These are phyloP conservation scores for Synergus laeviventris DNA, from an alignment of 2,888 invertebrate species.

Conservation along the genomic window DNA sequence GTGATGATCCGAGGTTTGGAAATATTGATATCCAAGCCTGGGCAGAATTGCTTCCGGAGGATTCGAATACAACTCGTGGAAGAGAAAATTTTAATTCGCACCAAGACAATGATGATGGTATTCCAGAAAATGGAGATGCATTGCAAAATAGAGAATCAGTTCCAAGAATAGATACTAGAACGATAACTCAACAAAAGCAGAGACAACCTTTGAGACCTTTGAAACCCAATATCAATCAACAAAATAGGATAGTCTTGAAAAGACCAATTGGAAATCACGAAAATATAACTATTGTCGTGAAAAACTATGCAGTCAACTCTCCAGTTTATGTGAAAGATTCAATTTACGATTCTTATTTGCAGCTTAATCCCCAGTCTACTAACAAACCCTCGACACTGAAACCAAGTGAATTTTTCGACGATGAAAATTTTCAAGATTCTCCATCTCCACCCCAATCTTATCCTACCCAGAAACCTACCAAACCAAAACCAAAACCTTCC, in stretches of 20 bases:
- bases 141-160: conserved; percentile 34
- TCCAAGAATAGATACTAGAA: conserved; percentile 36
- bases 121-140: conserved; percentile 36
- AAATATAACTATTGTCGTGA: conserved; percentile 68
- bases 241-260: conserved; percentile 65
- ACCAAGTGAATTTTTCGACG: conserved; percentile 28
- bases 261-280: conserved; percentile 64
- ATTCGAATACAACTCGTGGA: not conserved
- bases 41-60: conserved; percentile 76
- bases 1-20: conserved; percentile 77
- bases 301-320: conserved; percentile 69
- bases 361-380: conserved; percentile 46
- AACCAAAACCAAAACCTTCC: conserved; percentile 5
- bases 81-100: conserved; percentile 18
- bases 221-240: conserved; percentile 65
- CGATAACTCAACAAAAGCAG: conserved; percentile 35
- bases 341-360: conserved; percentile 60
- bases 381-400: conserved; percentile 33
- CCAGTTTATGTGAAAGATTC: conserved; percentile 69
- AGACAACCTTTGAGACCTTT: conserved; percentile 55
- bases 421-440: conserved; percentile 29
- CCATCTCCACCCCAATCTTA: conserved; percentile 37
- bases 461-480: conserved; percentile 36
- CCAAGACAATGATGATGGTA: conserved; percentile 28
- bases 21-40: conserved; percentile 81